Base-by-base conservation (phyloP, 2,888 invertebrate species). In the Ferrisia virgata region DNA sequence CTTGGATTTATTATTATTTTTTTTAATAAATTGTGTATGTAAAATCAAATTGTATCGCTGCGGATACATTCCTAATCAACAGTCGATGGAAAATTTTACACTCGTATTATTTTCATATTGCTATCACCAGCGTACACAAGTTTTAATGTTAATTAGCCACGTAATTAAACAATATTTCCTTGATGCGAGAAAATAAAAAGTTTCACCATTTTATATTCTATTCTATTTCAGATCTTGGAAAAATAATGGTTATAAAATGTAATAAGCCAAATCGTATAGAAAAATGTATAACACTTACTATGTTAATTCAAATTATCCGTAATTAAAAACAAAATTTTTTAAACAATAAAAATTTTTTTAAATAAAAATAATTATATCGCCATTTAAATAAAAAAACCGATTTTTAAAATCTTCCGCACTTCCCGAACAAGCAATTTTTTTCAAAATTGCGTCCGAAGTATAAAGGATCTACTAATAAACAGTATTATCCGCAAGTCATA, bases 401-500 rank as follows among this genome's bases (percentile, higher is more conserved):
- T n/a, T n/a, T 72, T n/a, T 5, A 6, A 33, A 72, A 33, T 33
- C 2, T 33, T n/a, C 9, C 72, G 72, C 72, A 72, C 72, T 33
- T n/a, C 72, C 33, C 72, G 72, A 72, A 72, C 72, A 1, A 8
- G 36, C n/a, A 72, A 33, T 72, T 64, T 33, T 31, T 15, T n/a
- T n/a, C n/a, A 72, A 72, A 33, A 33, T 33, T 4, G 33, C 31
- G 0, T n/a, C 33, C 72, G 72, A 31, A n/a, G 33, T 33, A 11
- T n/a, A 11, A 33, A 18, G 72, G 33, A 72, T 72, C 36, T n/a
- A 36, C 72, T 72, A 2, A n/a, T n/a, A n/a, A 6, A n/a, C 8
- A 72, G 72, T 72, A 72, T 72, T 72, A 72, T 72, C 72, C 72
- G 36, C 36, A 18, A 72, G 72, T 9, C 15, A 72, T 33, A 72